Evolutionary conservation across 2,113 vertebrate species (phyloP).

Genomic region (Sarotherodon lohbergeri): DNA sequence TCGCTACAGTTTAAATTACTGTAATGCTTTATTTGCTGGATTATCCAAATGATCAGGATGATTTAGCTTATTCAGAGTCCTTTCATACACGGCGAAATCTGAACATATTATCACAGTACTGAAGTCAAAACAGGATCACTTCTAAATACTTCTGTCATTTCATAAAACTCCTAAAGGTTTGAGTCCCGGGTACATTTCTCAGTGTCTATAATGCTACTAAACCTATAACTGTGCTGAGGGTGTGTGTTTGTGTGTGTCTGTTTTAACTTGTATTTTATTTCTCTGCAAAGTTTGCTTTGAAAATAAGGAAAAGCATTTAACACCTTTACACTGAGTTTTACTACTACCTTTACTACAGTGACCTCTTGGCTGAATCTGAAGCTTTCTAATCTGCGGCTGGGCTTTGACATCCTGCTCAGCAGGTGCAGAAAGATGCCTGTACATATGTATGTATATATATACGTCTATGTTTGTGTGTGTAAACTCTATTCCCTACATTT

Average conservation of each 20-base stretch:
- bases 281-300: background rate
- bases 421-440: slow-evolving; percentile 40
- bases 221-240: background rate
- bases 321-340: background rate
- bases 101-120: background rate
- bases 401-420: slow-evolving; percentile 39
- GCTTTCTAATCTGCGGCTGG: background rate
- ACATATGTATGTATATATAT: background rate
- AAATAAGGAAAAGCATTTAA: background rate
- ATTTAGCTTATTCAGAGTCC: background rate
- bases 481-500: slow-evolving; percentile 64
- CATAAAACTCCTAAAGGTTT: background rate
- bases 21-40: background rate
- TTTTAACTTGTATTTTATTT: background rate
- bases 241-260: background rate
- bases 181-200: background rate
- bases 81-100: background rate
- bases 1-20: background rate
- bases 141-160: background rate
- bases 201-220: background rate
- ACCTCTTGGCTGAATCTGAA: background rate
- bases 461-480: background rate
- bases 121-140: background rate
- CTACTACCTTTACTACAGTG: background rate
- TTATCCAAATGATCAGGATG: background rate